These are phyloP conservation scores for Cheirogaleus medius DNA, from an alignment of 2,113 vertebrate species.

Conservation along the genomic window DNA sequence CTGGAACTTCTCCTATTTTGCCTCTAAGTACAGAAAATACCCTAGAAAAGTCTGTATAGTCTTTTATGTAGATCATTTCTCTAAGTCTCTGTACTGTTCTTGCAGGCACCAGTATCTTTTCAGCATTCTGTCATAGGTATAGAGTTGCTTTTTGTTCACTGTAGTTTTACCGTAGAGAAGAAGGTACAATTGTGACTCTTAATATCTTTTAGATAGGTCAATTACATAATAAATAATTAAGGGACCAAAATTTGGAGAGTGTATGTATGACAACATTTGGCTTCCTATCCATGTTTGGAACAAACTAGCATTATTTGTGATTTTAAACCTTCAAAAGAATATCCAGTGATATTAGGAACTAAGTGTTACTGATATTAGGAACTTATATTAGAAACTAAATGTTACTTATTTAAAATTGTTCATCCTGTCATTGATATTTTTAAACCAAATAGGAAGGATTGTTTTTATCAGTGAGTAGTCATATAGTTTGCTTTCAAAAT, in stretches of 20 bases:
- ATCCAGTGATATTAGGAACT: not conserved
- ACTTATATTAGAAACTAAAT: not conserved
- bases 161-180: not conserved
- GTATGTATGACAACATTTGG: not conserved
- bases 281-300: not conserved
- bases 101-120: not conserved
- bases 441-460: not conserved
- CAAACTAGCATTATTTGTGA: not conserved
- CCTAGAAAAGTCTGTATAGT: not conserved
- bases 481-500: constrained; percentile 19
- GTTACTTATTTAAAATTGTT: not conserved
- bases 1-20: not conserved
- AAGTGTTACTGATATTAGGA: not conserved
- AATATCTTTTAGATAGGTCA: not conserved
- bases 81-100: not conserved
- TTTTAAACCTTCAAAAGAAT: constrained; percentile 23
- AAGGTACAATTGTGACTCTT: not conserved
- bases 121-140: not conserved
- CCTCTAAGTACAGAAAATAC: not conserved
- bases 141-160: not conserved
- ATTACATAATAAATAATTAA: not conserved
- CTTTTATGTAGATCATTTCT: not conserved
- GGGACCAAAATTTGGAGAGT: not conserved
- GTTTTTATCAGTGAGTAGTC: not conserved
- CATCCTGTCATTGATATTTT: not conserved